Conservation (phyloP, 2,113 vertebrate species). For the Cygnus atratus region DNA sequence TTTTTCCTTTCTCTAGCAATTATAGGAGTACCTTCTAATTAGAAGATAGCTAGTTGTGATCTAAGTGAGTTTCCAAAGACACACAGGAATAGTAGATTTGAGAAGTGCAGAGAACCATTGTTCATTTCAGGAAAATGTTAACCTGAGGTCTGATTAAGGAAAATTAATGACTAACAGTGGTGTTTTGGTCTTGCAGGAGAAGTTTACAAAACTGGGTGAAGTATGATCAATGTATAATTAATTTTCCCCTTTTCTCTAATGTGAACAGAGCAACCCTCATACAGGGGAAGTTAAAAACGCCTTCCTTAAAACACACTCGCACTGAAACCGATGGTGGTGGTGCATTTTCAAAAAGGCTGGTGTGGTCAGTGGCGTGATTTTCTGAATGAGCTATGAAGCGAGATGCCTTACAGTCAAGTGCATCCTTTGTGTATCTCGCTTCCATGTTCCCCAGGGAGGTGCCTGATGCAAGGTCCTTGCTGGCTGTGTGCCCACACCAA, state of each 20-base stretch:
- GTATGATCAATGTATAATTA: not conserved
- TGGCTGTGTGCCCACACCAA: not conserved
- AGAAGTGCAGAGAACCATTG: not conserved
- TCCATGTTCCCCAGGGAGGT: not conserved
- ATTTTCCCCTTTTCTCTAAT: not conserved
- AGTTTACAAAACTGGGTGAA: not conserved
- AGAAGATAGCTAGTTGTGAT: not conserved
- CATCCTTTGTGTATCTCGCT: not conserved
- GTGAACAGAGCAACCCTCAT: not conserved
- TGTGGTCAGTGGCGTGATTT: not conserved
- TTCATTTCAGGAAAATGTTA: not conserved
- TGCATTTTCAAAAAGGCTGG: not conserved
- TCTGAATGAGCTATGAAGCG: not conserved
- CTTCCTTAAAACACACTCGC: not conserved
- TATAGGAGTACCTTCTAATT: not conserved
- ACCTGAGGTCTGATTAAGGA: not conserved
- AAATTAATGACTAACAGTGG: not conserved
- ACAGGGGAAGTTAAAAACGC: not conserved
- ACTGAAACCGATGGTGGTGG: not conserved
- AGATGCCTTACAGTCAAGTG: accelerated
- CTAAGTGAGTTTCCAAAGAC: not conserved
- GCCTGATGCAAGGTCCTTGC: accelerated
- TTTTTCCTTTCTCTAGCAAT: not conserved
- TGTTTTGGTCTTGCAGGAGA: not conserved
- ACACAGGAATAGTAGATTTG: not conserved